Conservation (phyloP, 2,888 invertebrate species). For the Drosophila koepferae region DNA sequence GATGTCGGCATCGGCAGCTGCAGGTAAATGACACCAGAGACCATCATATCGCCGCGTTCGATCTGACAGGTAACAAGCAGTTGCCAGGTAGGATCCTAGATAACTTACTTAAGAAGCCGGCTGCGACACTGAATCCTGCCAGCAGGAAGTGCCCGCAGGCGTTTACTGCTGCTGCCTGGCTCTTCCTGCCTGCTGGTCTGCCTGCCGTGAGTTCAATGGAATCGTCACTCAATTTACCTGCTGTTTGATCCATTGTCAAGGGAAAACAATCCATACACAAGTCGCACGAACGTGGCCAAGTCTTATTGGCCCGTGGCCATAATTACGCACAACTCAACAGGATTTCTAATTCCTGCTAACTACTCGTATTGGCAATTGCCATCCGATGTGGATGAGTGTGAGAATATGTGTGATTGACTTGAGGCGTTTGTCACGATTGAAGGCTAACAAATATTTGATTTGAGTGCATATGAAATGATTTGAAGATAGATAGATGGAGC, state of each 20-base stretch:
- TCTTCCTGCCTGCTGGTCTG: constrained; percentile 18
- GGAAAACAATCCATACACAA: constrained; percentile 8
- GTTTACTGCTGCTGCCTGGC: constrained; percentile 3
- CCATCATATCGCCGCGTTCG: constrained; percentile 60
- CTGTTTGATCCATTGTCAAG: constrained; percentile 39
- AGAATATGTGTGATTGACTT: not conserved
- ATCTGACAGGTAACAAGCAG: constrained; percentile 74
- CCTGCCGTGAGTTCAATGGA: constrained; percentile 29
- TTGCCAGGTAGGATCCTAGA: constrained; percentile 42
- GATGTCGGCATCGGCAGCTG: constrained; percentile 38
- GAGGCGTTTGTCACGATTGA: not conserved
- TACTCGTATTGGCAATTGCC: constrained; percentile 9
- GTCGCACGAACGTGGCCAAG: constrained; percentile 49
- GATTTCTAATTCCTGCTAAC: constrained; percentile 15
- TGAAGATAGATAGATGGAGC: not conserved
- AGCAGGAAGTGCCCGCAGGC: constrained; percentile 47
- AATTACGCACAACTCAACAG: constrained; percentile 34
- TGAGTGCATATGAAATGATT: not conserved
- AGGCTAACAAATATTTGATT: not conserved
- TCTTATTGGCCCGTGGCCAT: constrained; percentile 52
- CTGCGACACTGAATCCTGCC: constrained; percentile 47
- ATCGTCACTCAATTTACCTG: constrained; percentile 33
- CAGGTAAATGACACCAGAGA: constrained; percentile 71
- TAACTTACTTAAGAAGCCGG: constrained; percentile 50
- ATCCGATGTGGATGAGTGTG: not conserved